Base-by-base conservation (phyloP, 2,113 vertebrate species). In the Megaleporinus macrocephalus region DNA sequence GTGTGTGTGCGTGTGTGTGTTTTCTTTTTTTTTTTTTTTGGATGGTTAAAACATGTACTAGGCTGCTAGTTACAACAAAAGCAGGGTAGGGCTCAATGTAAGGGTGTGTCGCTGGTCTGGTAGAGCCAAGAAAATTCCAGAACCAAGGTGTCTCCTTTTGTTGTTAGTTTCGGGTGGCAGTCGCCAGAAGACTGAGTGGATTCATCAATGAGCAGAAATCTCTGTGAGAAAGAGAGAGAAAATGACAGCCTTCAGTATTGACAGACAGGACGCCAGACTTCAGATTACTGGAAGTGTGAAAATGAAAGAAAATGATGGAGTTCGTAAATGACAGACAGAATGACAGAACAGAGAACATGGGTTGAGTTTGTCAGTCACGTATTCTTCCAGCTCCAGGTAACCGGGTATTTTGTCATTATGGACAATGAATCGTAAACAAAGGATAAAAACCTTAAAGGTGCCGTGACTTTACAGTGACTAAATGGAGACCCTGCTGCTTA, bases 141-240 rank as follows among this genome's bases (percentile, higher is more conserved):
- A 24, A 61, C 26, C 73, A 20, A 69, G 80, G 59, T 47, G 51
- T 65, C 15, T 22, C 18, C 22, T 47, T 61, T 69, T 76, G 51
- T 59, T 82, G 10, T 61, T 20, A 15, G 24, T 53, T 69, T 20
- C 49, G 63, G 73, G 36, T 24, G 47, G 41, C 30, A 69, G 59
- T n/a, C 11, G 62, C 26, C 74, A 47, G 70, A 75, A 63, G 65
- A 51, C 73, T 49, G 65, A 69, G 29, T 55, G 53, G 72, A 57
- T 59, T 81, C 30, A 22, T 61, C 65, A 57, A 49, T 65, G 53
- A 74, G 27, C 0, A 36, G 33, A 47, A 44, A 82, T 70, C 65
- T 83, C 84, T 86, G 77, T 76, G 33, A 13, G 76, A 80, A 79
- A 63, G 12, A 44, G 75, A 66, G 70, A 49, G 68, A 68, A 74